Percentiles rank a stretch among this genome's conserved stretches.
Evolutionary conservation across 2,797 vertebrate species (phyloP).

Genomic region (Cynodonichthys magdalenae): DNA sequence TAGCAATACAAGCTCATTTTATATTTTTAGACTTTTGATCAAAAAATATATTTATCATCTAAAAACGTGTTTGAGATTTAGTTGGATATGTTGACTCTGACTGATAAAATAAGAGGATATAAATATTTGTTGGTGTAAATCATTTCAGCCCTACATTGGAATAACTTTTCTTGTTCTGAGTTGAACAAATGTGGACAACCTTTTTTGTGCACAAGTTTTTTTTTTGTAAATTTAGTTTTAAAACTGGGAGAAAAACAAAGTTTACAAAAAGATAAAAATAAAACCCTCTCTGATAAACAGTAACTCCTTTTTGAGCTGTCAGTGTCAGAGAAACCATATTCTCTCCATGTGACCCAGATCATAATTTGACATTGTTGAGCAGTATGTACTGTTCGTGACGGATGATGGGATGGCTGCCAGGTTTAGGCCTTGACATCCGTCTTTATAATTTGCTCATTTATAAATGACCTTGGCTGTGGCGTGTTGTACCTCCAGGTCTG

Average conservation of each 20-base stretch:
- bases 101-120: no score
- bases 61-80: no score
- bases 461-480: constrained; percentile 53
- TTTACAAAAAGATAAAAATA: background rate
- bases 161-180: no score
- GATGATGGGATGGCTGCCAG: constrained; percentile 44
- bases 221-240: no score
- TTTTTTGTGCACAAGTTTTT: no score
- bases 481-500: constrained; percentile 39
- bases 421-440: constrained; percentile 45
- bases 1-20: no score
- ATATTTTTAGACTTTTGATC: no score
- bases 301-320: background rate
- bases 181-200: no score
- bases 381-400: constrained; percentile 36
- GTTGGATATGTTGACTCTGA: no score
- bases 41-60: no score
- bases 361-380: constrained; percentile 58
- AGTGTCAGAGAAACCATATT: constrained; percentile 13
- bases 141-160: no score
- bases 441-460: constrained; percentile 65
- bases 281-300: background rate
- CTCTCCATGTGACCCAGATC: constrained; percentile 22
- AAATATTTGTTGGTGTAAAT: no score
- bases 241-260: background rate